A percentile compares a stretch with the other conserved stretches of the same genome.
phyloP scores from a whole-genome alignment of 1,140 invertebrate genomes.

The Littorina saxatilis region DNA sequence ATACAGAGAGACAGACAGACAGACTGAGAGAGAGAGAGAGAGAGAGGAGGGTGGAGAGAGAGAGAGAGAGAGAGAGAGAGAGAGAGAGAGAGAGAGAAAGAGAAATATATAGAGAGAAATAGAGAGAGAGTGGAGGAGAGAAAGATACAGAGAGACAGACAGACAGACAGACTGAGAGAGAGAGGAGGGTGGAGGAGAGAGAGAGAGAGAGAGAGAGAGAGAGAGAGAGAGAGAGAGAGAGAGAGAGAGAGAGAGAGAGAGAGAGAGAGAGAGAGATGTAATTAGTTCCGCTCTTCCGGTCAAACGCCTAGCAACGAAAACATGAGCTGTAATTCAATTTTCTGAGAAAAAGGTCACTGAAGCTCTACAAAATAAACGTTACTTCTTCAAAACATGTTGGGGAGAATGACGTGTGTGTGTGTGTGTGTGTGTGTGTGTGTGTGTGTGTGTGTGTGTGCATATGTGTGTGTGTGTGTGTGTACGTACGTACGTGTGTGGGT shows the following conservation, averaged over 20 bases:
- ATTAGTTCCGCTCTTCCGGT: conserved; percentile 3
- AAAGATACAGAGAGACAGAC: conserved; percentile 6
- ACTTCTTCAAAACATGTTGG: too few relatives aligned
- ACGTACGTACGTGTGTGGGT: too few relatives aligned
- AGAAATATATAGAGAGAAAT: neutral
- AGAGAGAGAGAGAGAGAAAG: neutral
- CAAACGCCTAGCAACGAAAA: too few relatives aligned
- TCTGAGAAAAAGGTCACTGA: too few relatives aligned
- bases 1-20: neutral
- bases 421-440: too few relatives aligned
- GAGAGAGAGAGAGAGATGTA: too few relatives aligned
- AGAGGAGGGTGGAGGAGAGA: conserved; percentile 10
- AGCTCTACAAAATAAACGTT: too few relatives aligned
- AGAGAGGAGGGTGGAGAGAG: neutral
- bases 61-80: neutral
- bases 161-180: neutral
- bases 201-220: conserved; percentile 37
- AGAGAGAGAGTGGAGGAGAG: conserved; percentile 31
- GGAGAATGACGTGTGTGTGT: too few relatives aligned
- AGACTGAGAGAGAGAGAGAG: neutral
- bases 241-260: conserved; percentile 30
- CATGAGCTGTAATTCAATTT: too few relatives aligned
- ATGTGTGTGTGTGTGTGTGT: too few relatives aligned
- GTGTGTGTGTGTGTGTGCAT: too few relatives aligned
- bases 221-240: conserved; percentile 22